Evolutionary conservation across 2,888 invertebrate genomes (phyloP).

Genomic region (Yponomeuta cagnagella): DNA sequence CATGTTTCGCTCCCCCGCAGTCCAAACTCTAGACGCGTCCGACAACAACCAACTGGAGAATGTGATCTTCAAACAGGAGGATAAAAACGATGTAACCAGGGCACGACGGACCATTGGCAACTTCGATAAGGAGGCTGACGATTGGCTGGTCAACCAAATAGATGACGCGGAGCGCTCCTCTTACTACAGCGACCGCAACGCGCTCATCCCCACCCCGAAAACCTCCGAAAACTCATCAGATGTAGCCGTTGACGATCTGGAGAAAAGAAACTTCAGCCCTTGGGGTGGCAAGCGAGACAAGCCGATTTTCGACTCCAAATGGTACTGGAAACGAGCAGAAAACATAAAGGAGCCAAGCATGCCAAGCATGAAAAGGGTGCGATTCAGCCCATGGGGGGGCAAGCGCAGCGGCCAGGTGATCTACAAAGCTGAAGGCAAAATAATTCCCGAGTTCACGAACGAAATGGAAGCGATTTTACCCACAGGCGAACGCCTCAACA

Average conservation of each 20-base stretch:
- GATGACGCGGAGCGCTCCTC: not conserved
- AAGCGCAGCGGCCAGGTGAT: slow-evolving; percentile 62
- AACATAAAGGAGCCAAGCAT: slow-evolving; percentile 57
- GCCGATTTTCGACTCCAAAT: slow-evolving; percentile 41
- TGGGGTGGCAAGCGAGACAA: slow-evolving; percentile 61
- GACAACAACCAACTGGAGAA: slow-evolving; percentile 26
- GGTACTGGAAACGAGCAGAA: slow-evolving; percentile 58
- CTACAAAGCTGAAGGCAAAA: slow-evolving; percentile 50
- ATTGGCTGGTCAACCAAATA: slow-evolving; percentile 4
- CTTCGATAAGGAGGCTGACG: not conserved
- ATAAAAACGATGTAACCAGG: not conserved
- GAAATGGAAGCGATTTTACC: slow-evolving; percentile 53
- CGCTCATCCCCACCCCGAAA: not conserved
- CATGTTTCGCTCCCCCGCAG: slow-evolving; percentile 37
- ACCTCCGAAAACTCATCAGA: slow-evolving; percentile 34
- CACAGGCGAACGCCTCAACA: slow-evolving; percentile 34
- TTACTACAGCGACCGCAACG: slow-evolving; percentile 6
- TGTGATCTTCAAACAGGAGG: slow-evolving; percentile 28
- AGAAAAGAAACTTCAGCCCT: slow-evolving; percentile 61
- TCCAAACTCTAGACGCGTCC: slow-evolving; percentile 16
- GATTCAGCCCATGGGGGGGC: slow-evolving; percentile 69
- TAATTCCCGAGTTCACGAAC: slow-evolving; percentile 52
- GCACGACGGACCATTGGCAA: not conserved
- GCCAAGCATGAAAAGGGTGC: slow-evolving; percentile 54
- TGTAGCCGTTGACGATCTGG: slow-evolving; percentile 27